Conservation (phyloP, 53 echinoderm and acorn worm genomes). For the Paracentrotus lividus region DNA sequence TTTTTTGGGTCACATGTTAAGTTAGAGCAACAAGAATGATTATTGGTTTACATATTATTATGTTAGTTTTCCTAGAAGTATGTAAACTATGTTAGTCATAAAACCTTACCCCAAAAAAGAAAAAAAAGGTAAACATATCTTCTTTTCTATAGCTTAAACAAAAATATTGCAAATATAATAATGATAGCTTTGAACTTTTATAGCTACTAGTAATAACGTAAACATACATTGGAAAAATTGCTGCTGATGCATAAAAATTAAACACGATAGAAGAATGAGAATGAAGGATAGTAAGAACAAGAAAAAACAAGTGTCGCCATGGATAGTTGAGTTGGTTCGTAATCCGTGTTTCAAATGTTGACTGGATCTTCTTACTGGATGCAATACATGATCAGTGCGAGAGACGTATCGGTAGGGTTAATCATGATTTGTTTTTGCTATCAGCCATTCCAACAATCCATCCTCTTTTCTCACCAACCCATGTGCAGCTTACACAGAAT, state of each 20-base stretch:
- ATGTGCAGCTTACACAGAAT: background rate
- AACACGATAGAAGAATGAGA: background rate
- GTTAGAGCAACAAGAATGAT: background rate
- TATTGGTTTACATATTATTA: background rate
- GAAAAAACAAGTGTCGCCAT: background rate
- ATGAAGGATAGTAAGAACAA: background rate
- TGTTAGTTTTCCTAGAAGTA: background rate
- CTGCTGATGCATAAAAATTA: background rate
- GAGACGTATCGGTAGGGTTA: background rate
- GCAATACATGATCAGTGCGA: slow-evolving; percentile 38
- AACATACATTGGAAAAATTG: background rate
- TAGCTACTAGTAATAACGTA: background rate
- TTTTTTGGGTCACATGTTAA: too few species aligned
- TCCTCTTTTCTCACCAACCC: background rate
- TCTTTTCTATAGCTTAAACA: background rate
- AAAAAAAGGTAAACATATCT: background rate
- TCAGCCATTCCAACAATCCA: background rate
- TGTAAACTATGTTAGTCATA: background rate
- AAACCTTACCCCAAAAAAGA: background rate
- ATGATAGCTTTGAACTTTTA: background rate
- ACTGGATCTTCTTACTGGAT: background rate
- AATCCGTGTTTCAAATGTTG: slow-evolving; percentile 23
- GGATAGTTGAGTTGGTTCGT: slow-evolving; percentile 31
- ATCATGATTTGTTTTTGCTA: background rate
- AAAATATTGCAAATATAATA: background rate